These are phyloP conservation scores for Campylomormyrus numenius DNA, from an alignment of 2,113 vertebrate genomes.

Conservation along the genomic window DNA sequence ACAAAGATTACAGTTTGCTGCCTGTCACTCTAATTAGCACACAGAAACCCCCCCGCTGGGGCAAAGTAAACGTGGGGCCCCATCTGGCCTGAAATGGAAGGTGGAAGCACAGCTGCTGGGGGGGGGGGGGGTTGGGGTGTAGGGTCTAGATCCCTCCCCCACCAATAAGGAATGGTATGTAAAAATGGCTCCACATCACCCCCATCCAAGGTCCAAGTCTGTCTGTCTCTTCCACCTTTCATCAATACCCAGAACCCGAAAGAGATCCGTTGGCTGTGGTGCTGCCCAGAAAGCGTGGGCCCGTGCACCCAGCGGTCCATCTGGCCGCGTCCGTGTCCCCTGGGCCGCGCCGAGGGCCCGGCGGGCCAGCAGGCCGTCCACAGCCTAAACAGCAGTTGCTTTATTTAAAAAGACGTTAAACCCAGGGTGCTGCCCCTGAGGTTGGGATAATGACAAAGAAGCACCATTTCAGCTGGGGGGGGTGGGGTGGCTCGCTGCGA, in stretches of 20 bases:
- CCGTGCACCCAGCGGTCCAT: background rate
- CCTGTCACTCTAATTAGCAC: conserved; percentile 38
- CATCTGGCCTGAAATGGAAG: background rate
- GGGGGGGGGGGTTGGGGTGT: background rate
- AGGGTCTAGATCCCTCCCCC: background rate
- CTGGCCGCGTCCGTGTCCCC: background rate
- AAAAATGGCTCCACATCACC: background rate
- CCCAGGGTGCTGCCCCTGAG: conserved; percentile 40
- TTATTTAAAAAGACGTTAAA: conserved; percentile 44
- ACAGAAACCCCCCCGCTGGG: conserved; percentile 21
- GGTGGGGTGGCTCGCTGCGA: background rate
- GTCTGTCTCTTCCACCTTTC: background rate
- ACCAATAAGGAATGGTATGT: background rate
- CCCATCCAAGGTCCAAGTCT: background rate
- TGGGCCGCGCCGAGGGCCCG: background rate
- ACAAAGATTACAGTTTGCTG: conserved; percentile 36
- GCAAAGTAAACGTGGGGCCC: conserved; percentile 27
- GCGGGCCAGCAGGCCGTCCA: conserved; percentile 22
- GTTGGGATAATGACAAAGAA: conserved; percentile 46
- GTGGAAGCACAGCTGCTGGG: background rate
- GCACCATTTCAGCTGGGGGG: conserved; percentile 29
- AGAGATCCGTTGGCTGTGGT: background rate
- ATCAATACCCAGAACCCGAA: background rate
- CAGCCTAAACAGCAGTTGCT: conserved; percentile 41
- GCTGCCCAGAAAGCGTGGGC: background rate